Evolutionary conservation across 2,113 vertebrate genomes (phyloP), one percentile per base, ranked within the genome.

Genomic region (Vireo altiloquus): DNA sequence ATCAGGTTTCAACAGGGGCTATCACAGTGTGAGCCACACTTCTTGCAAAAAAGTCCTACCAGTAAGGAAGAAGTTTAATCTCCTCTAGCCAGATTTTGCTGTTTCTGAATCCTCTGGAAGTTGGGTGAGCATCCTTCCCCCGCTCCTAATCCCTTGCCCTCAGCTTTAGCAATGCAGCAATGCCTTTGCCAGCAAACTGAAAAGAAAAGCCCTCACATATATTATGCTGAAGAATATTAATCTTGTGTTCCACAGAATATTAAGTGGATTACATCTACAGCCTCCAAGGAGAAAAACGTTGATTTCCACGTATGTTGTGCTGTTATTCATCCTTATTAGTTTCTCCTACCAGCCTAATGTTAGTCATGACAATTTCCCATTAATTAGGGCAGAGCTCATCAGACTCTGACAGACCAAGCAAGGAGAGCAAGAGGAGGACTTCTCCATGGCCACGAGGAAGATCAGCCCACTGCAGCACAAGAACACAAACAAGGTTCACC

Each of bases 211-310:
- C 53, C 52, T 92, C 40, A 56, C n/a, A 60, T 84, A 57, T 3
- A 92, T 84, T 92, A 75, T 70, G n/a, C 78, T 23, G 37, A 95
- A 94, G 90, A 82, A 94, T 87, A 96, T 92, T 95, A 94, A 97
- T 96, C 88, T 90, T 81, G 72, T 88, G 85, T 95, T 95, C 68
- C 88, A 93, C 90, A 92, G 94, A 96, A 94, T 71, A 94, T 93
- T 97, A 95, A 95, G 72, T 92, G 93, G 95, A 96, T 96, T 97
- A 93, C 79, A 94, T 92, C 72, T 81, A 64, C 64, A 90, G 76
- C 92, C 83, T 96, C 93, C 90, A 90, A 93, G 92, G 72, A 96
- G 76, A 83, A 93, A 91, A 90, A 84, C 28, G 37, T 53, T 92
- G 76, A 94, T 84, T 96, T 86, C 76, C 76, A 65, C 76, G 79